phyloP scores from a whole-genome alignment of 2,888 invertebrate genomes.

The Athripsodes cinereus region DNA sequence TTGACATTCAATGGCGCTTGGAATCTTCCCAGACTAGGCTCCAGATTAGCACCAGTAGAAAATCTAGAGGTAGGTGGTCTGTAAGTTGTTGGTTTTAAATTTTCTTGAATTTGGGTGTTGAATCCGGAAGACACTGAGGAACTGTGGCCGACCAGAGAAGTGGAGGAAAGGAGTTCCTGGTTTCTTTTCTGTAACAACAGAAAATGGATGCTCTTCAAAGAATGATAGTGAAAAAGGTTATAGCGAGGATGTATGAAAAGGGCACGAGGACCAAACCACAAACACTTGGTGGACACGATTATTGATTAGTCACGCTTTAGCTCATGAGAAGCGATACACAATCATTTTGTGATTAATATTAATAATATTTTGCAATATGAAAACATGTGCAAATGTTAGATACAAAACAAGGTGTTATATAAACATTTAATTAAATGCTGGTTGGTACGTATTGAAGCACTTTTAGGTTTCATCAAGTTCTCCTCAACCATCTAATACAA shows the following conservation, averaged over 20 bases:
- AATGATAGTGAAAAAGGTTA: slow-evolving; percentile 8
- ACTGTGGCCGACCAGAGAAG: slow-evolving; percentile 24
- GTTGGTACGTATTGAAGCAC: not conserved
- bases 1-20: slow-evolving; percentile 27
- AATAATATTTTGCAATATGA: not conserved
- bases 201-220: slow-evolving; percentile 27
- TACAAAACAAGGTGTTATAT: not conserved
- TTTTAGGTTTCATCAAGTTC: too few species aligned
- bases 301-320: not conserved
- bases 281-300: not conserved
- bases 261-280: slow-evolving; percentile 5
- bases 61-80: slow-evolving; percentile 32
- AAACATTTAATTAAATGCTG: not conserved
- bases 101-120: slow-evolving; percentile 26
- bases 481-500: too few species aligned
- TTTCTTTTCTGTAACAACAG: slow-evolving; percentile 50
- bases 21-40: slow-evolving; percentile 23
- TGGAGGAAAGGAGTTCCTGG: slow-evolving; percentile 37
- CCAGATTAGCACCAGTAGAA: slow-evolving; percentile 31
- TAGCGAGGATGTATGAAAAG: slow-evolving; percentile 6
- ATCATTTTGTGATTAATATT: not conserved
- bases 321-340: not conserved
- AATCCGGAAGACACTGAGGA: slow-evolving; percentile 19
- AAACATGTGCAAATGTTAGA: not conserved
- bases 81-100: slow-evolving; percentile 41